Base-by-base conservation (phyloP, 2,113 vertebrate species). In the Saguinus imperator region DNA sequence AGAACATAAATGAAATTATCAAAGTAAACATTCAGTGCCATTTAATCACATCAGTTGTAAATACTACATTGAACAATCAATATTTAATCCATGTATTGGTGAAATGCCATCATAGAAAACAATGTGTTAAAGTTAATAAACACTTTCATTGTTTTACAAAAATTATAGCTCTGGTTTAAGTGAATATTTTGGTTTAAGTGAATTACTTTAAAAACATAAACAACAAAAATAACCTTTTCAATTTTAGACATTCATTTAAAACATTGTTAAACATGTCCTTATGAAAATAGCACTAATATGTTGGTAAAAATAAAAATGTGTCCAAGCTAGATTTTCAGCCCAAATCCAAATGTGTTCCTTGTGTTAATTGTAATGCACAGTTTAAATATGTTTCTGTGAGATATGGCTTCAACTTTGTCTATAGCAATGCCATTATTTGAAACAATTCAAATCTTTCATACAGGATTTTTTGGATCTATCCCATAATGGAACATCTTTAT, bases 151-250 rank as follows among this genome's bases (percentile, higher is more conserved):
- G 14, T 73, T 75, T 83, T 43, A 52, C 18, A 23, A 43, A 52
- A 68, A 40, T 43, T 40, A 8, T 40, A 76, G 3, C 20, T 57
- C 91, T 40, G 8, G 10, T 73, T 95, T 77, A 85, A 48, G 5
- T 52, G 66, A 94, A 75, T 77, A 64, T 64, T 57, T 93, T 48
- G 8, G 8, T 75, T 95, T 82, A 85, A 43, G 5, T 45, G 73
- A 94, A 68, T 81, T 64, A 64, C 61, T 64, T 64, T 87, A 40
- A 92, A 77, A 80, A 87, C 4, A 40, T 89, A 79, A 84, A 82
- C 11, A 40, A 40, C 20, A 23, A 48, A 50, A 21, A 82, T 64
- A 37, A 13, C 3, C 7, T 32, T 76, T 72, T 58, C 18, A 16
- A 3, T 85, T 93, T 81, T 11, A 58, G 64, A 7, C 6, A 29